A percentile compares a stretch with the other conserved stretches of the same genome.
Evolutionary conservation across 2,888 invertebrate genomes (phyloP).

Genomic region (Pharmacophagus antenor): DNA sequence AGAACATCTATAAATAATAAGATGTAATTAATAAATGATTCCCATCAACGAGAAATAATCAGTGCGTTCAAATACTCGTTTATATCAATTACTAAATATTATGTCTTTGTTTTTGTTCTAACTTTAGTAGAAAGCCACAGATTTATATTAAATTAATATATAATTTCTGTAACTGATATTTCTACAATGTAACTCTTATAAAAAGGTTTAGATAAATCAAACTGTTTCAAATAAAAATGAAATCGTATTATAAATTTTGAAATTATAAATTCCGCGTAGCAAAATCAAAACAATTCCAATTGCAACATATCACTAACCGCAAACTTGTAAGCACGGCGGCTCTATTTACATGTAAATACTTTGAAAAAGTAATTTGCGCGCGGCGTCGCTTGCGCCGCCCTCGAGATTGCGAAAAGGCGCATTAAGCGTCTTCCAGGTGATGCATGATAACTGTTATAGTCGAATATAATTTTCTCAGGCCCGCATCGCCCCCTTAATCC

Average conservation of each 20-base stretch:
- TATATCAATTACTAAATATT: too few relatives aligned
- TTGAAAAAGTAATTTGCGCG: slow-evolving; percentile 80
- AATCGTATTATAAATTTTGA: background rate
- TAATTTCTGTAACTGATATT: too few relatives aligned
- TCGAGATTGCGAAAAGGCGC: slow-evolving; percentile 79
- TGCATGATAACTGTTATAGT: slow-evolving; percentile 81
- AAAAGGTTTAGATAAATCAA: too few relatives aligned
- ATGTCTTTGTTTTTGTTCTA: too few relatives aligned
- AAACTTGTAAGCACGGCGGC: slow-evolving; percentile 56
- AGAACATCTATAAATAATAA: too few relatives aligned
- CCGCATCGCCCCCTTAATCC: slow-evolving; percentile 79
- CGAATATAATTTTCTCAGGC: slow-evolving; percentile 80
- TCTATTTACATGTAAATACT: slow-evolving; percentile 82
- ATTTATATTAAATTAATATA: too few relatives aligned
- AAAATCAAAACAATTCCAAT: slow-evolving; percentile 19
- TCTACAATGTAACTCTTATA: too few relatives aligned
- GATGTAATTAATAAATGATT: too few relatives aligned
- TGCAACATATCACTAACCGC: slow-evolving; percentile 46
- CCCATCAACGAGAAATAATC: too few relatives aligned
- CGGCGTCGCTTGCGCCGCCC: slow-evolving; percentile 69
- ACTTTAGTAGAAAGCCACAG: too few relatives aligned
- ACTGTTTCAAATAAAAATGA: too few relatives aligned
- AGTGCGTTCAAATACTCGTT: too few relatives aligned
- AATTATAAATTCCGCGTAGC: background rate
- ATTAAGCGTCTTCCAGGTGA: slow-evolving; percentile 80